Conservation (phyloP, 64 coral and sea anemone species). For the Montipora capricornis region DNA sequence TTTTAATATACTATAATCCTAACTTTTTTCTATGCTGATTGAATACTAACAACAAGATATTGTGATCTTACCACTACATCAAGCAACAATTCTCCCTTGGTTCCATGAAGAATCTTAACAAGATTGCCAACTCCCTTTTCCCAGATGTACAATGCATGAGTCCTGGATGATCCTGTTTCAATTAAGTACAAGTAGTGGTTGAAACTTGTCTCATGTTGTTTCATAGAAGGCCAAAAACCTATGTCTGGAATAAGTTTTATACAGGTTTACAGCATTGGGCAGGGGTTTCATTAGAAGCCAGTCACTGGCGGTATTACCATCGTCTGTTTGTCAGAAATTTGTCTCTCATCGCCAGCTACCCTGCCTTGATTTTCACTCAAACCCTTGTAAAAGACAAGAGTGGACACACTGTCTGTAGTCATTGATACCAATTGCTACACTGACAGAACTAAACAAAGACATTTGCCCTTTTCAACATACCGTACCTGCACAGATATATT, state of each 20-base stretch:
- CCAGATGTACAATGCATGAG: slow-evolving; percentile 98
- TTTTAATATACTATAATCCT: too few species aligned
- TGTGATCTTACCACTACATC: slow-evolving; percentile 89
- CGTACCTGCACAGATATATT: slow-evolving; percentile 98
- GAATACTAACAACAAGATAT: background rate
- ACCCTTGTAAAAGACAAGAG: too few species aligned
- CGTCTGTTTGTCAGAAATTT: too few species aligned
- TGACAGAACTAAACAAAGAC: background rate
- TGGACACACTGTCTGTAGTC: background rate
- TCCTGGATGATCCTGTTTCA: slow-evolving; percentile 89
- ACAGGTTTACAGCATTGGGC: background rate
- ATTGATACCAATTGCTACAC: background rate
- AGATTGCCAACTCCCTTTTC: slow-evolving; percentile 99
- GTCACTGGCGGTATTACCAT: too few species aligned
- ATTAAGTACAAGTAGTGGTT: background rate
- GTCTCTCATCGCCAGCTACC: too few species aligned
- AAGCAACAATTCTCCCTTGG: slow-evolving; percentile 92
- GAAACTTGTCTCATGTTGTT: background rate
- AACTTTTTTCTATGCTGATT: too few species aligned
- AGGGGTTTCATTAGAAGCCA: too few species aligned
- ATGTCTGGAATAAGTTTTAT: background rate
- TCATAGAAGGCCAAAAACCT: background rate
- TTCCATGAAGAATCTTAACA: slow-evolving; percentile 98
- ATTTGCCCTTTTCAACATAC: background rate
- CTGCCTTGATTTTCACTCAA: too few species aligned